Conservation (phyloP, 2,888 invertebrate species). For the Arge pagana region DNA sequence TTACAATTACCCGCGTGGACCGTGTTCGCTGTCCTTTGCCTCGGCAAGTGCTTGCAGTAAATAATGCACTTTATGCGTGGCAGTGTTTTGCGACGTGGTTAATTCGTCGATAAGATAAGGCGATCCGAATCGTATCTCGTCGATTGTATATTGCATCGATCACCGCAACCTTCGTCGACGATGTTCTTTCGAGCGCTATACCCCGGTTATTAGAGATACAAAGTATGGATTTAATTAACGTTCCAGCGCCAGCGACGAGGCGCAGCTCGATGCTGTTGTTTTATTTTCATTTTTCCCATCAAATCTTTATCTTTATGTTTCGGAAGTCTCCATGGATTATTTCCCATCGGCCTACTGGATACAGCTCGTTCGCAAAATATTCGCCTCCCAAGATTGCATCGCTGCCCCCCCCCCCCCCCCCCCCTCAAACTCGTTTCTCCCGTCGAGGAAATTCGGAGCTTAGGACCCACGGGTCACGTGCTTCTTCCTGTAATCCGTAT, state of each 20-base stretch:
- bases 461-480: no score
- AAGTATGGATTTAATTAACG: conserved; percentile 17
- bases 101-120: conserved; percentile 18
- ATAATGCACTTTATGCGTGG: conserved; percentile 12
- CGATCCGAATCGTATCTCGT: conserved; percentile 7
- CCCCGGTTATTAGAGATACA: conserved; percentile 10
- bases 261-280: no score
- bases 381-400: no score
- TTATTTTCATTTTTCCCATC: no score
- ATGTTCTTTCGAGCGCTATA: conserved; percentile 7
- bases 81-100: conserved; percentile 9
- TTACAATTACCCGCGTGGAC: conserved; percentile 6
- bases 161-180: conserved; percentile 5
- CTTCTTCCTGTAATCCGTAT: conserved; percentile 15
- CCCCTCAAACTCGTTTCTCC: no score
- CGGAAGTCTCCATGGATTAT: no score
- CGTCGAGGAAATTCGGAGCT: no score
- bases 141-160: conserved; percentile 11
- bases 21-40: conserved; percentile 13
- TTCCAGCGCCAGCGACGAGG: no score
- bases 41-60: conserved; percentile 3
- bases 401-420: no score
- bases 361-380: no score
- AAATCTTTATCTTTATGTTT: no score
- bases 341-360: no score